Evolutionary conservation across 2,888 invertebrate species (phyloP).

Genomic region (Mellilla xanthometata): DNA sequence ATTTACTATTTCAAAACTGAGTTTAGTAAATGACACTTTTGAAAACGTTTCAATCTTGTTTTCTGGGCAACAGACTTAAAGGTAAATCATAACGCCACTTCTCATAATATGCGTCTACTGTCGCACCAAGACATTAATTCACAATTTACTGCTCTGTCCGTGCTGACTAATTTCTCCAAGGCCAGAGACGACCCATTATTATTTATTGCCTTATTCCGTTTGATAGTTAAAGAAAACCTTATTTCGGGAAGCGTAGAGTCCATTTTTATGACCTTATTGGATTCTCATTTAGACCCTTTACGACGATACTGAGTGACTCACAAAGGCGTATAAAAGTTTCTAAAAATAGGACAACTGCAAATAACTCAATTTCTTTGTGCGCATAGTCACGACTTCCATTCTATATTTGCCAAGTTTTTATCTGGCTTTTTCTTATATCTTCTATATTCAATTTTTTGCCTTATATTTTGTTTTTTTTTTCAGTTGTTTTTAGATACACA

Average conservation of each 20-base stretch:
- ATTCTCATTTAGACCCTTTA: slow-evolving; percentile 63
- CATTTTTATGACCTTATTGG: slow-evolving; percentile 40
- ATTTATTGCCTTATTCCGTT: slow-evolving; percentile 74
- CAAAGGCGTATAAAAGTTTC: slow-evolving; percentile 55
- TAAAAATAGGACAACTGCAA: slow-evolving; percentile 54
- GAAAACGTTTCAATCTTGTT: too few relatives aligned
- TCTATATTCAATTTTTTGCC: too few relatives aligned
- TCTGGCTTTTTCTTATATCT: too few relatives aligned
- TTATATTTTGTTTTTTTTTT: too few relatives aligned
- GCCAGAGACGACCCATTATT: slow-evolving; percentile 76
- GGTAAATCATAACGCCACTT: slow-evolving; percentile 24
- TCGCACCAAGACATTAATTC: slow-evolving; percentile 50
- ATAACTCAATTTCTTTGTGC: slow-evolving; percentile 21
- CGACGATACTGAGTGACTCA: slow-evolving; percentile 57
- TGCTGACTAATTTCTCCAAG: slow-evolving; percentile 75
- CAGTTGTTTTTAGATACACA: too few relatives aligned
- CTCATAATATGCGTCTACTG: slow-evolving; percentile 37
- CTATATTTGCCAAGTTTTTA: too few relatives aligned
- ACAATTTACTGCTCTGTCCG: slow-evolving; percentile 46
- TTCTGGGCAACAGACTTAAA: too few relatives aligned
- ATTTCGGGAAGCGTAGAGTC: slow-evolving; percentile 40
- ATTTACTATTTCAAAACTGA: too few relatives aligned
- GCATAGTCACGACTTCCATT: background rate
- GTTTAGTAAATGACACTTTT: too few relatives aligned
- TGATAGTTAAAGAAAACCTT: slow-evolving; percentile 42